These are phyloP conservation scores for Alosa alosa DNA, from an alignment of 2,113 vertebrate genomes.

Conservation along the genomic window DNA sequence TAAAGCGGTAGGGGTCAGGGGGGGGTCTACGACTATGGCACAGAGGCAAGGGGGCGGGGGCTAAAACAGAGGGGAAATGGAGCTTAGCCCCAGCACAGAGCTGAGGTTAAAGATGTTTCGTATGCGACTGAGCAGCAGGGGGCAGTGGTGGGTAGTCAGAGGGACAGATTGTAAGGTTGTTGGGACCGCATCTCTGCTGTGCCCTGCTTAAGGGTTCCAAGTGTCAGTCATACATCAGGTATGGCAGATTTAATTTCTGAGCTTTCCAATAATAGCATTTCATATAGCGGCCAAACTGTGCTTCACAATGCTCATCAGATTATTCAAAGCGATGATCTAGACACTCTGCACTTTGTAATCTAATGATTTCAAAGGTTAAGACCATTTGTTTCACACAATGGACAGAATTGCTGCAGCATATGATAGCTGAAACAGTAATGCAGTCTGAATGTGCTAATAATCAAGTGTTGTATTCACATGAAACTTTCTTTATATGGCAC, in stretches of 20 bases:
- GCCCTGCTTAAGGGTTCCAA: not conserved
- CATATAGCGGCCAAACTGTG: not conserved
- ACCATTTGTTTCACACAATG: not conserved
- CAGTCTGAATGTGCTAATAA: not conserved
- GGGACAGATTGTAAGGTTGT: not conserved
- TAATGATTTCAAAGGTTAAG: not conserved
- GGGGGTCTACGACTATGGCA: not conserved
- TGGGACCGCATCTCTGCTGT: not conserved
- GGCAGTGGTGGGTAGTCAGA: conserved; percentile 42
- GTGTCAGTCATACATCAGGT: conserved; percentile 16
- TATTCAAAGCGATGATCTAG: not conserved
- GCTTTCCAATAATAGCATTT: conserved; percentile 12
- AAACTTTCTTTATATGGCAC: not conserved
- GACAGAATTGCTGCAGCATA: not conserved
- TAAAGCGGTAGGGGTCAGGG: not conserved
- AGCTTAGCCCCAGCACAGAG: not conserved
- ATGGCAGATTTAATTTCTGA: conserved; percentile 13
- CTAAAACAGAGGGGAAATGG: not conserved
- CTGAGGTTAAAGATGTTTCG: not conserved
- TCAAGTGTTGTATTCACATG: not conserved
- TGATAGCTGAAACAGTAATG: not conserved
- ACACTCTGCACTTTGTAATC: not conserved
- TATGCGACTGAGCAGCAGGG: conserved; percentile 39
- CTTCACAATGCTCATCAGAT: not conserved
- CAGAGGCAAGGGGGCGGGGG: not conserved